Conservation (phyloP, 2,113 vertebrate genomes). For the Pimephales promelas region DNA sequence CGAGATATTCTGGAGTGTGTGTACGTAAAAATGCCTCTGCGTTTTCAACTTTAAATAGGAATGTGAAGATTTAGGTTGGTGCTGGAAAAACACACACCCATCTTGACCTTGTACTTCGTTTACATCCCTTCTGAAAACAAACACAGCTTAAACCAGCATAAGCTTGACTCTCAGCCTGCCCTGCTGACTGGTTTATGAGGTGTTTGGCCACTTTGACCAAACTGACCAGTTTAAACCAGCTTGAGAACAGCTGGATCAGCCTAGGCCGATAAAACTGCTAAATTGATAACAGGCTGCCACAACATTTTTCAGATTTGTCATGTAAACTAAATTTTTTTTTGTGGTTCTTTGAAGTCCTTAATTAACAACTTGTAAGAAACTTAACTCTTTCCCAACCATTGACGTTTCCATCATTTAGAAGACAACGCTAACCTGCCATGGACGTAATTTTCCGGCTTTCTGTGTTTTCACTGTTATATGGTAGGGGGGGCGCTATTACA, state of each 20-base stretch:
- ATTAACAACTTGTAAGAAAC: neutral
- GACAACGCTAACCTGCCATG: no score
- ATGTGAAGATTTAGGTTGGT: conserved; percentile 23
- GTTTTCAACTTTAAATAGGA: conserved; percentile 23
- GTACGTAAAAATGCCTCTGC: conserved; percentile 9
- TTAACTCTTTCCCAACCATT: no score
- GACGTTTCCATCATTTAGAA: no score
- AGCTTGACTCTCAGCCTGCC: neutral
- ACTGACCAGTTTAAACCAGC: conserved; percentile 4
- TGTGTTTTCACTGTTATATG: no score
- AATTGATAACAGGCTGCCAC: neutral
- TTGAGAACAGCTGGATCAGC: neutral
- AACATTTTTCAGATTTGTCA: neutral
- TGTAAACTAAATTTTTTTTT: neutral
- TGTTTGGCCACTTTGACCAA: neutral
- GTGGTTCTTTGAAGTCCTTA: neutral
- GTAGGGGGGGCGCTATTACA: no score
- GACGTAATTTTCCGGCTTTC: no score
- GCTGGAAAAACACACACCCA: neutral
- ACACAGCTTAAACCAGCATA: neutral
- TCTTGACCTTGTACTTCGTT: conserved; percentile 1
- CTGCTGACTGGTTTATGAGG: neutral
- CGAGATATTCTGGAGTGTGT: conserved; percentile 27
- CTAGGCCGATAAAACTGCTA: neutral
- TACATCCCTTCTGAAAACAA: neutral